Conservation (phyloP, 2,888 invertebrate genomes). For the Deilephila porcellus region DNA sequence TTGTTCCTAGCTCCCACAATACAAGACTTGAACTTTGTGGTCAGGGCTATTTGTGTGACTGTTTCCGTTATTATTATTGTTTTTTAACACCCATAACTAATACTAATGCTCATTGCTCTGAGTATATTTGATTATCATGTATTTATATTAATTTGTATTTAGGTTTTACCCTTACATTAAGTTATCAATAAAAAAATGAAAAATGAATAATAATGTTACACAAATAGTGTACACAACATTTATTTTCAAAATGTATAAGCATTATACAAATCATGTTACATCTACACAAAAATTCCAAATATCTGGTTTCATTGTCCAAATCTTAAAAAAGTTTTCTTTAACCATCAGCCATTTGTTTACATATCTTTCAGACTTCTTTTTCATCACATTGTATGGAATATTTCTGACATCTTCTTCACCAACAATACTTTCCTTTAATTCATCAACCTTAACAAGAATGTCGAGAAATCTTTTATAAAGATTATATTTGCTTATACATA, state of each 20-base stretch:
- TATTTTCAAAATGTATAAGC: conserved; percentile 1
- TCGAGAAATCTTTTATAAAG: conserved; percentile 78
- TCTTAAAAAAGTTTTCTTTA: conserved; percentile 77
- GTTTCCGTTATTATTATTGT: too few species aligned
- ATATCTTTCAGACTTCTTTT: conserved; percentile 61
- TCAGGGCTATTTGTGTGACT: too few species aligned
- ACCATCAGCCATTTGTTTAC: conserved; percentile 69
- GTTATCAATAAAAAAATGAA: neutral
- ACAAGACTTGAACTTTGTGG: too few species aligned
- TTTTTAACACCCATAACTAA: too few species aligned
- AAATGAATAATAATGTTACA: neutral
- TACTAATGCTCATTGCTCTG: too few species aligned
- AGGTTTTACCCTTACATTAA: too few species aligned
- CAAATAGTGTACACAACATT: neutral
- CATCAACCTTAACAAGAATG: conserved; percentile 60
- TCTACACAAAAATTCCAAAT: conserved; percentile 71
- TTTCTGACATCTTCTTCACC: conserved; percentile 42
- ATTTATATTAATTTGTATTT: too few species aligned
- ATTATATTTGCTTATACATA: conserved; percentile 84
- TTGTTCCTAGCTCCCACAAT: too few species aligned
- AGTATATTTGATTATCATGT: too few species aligned
- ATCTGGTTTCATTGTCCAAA: conserved; percentile 85
- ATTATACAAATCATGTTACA: conserved; percentile 37
- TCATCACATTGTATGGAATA: conserved; percentile 72
- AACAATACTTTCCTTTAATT: conserved; percentile 50